Evolutionary conservation across 2,888 invertebrate species (phyloP).

Genomic region (Incurvaria masculella): DNA sequence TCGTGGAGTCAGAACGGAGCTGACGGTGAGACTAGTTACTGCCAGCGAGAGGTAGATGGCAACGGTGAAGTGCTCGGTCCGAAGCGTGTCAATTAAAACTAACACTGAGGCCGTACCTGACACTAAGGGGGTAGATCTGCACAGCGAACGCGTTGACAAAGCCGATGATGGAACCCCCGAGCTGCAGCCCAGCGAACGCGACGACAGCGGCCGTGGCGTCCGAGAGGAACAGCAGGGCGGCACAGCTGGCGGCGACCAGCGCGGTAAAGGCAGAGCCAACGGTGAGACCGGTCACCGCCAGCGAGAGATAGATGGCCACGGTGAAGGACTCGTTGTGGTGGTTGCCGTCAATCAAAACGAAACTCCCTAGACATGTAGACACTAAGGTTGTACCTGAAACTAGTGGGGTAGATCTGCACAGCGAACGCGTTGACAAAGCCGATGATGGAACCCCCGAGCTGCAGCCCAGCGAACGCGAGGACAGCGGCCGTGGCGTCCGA

Average conservation of each 20-base stretch:
- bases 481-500: slow-evolving; percentile 44
- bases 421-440: slow-evolving; percentile 30
- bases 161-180: slow-evolving; percentile 28
- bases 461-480: slow-evolving; percentile 29
- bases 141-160: slow-evolving; percentile 31
- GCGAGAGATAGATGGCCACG: slow-evolving; percentile 53
- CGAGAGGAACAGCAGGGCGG: slow-evolving; percentile 47
- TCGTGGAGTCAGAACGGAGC: too few species aligned
- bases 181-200: slow-evolving; percentile 27
- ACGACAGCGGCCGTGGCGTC: slow-evolving; percentile 46
- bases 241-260: slow-evolving; percentile 37
- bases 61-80: slow-evolving; percentile 46
- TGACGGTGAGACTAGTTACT: slow-evolving; percentile 47
- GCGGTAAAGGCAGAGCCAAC: slow-evolving; percentile 44
- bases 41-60: slow-evolving; percentile 52
- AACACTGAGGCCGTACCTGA: too few species aligned
- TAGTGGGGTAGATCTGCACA: slow-evolving; percentile 35
- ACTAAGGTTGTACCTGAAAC: slow-evolving; percentile 14
- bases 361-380: too few species aligned
- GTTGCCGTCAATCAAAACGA: slow-evolving; percentile 22
- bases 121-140: slow-evolving; percentile 33
- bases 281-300: slow-evolving; percentile 48
- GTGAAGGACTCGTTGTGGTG: slow-evolving; percentile 48
- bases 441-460: slow-evolving; percentile 27
- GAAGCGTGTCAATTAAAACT: slow-evolving; percentile 35